These are phyloP conservation scores for Scaptomyza tumidula DNA, from an alignment of 2,888 invertebrate species.

Conservation along the genomic window DNA sequence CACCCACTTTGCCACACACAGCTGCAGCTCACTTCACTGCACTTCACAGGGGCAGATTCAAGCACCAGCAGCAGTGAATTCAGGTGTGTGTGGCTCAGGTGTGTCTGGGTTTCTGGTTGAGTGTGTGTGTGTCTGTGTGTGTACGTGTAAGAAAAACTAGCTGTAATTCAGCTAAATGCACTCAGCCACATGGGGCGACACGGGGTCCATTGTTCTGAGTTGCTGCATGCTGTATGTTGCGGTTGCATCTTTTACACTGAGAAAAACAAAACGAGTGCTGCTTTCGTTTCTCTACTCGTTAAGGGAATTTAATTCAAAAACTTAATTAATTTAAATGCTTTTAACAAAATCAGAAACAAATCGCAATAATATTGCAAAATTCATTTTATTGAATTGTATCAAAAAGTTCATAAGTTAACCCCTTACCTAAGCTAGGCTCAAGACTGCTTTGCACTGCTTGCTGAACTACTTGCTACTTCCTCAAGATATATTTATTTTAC, in stretches of 20 bases:
- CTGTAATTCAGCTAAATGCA: conserved; percentile 79
- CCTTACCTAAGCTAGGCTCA: neutral
- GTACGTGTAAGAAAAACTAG: conserved; percentile 46
- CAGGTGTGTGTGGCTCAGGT: conserved; percentile 13
- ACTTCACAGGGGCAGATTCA: conserved; percentile 13
- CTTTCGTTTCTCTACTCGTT: neutral
- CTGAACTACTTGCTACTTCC: neutral
- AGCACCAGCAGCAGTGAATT: neutral
- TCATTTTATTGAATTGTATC: too few species aligned
- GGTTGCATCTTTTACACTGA: conserved; percentile 31
- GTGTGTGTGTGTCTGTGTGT: conserved; percentile 8
- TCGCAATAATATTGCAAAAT: too few species aligned
- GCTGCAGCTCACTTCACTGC: conserved; percentile 59
- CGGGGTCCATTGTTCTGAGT: conserved; percentile 39
- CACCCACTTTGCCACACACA: conserved; percentile 70
- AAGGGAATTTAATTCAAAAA: too few species aligned
- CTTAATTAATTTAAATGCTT: too few species aligned
- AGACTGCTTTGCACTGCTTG: neutral
- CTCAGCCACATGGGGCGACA: conserved; percentile 59
- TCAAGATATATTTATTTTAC: neutral
- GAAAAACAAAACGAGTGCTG: neutral
- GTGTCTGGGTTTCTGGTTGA: conserved; percentile 15
- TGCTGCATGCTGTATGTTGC: conserved; percentile 25
- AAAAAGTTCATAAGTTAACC: too few species aligned
- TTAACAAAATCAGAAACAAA: too few species aligned